Evolutionary conservation across 2,113 vertebrate species (phyloP).

Genomic region (Lasiurus borealis): DNA sequence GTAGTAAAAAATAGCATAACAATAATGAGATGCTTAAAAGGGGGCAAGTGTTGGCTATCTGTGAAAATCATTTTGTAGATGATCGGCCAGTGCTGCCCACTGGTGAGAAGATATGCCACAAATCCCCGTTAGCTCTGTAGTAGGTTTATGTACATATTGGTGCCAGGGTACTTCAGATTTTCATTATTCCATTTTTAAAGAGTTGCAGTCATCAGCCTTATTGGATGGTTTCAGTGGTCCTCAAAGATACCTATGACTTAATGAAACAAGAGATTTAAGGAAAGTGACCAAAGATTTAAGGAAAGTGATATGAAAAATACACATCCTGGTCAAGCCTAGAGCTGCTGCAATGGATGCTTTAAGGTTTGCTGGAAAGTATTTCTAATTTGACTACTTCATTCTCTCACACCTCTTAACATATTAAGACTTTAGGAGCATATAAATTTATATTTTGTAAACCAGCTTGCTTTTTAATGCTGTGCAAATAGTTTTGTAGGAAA

Average conservation of each 20-base stretch:
- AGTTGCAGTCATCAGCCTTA: not conserved
- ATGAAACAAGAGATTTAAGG: conserved; percentile 22
- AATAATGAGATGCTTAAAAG: not conserved
- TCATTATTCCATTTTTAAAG: not conserved
- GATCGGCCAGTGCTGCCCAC: not conserved
- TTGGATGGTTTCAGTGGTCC: not conserved
- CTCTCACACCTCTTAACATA: not conserved
- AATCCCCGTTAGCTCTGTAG: not conserved
- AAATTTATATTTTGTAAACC: not conserved
- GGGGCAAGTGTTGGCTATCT: not conserved
- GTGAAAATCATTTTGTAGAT: not conserved
- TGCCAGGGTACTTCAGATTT: not conserved
- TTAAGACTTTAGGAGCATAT: not conserved
- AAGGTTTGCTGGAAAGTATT: not conserved
- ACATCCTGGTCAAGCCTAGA: not conserved
- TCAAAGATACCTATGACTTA: conserved; percentile 14
- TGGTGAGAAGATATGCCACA: not conserved
- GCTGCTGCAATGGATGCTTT: not conserved
- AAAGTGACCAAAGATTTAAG: not conserved
- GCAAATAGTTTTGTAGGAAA: conserved; percentile 46
- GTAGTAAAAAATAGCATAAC: not conserved
- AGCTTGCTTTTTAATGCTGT: conserved; percentile 20
- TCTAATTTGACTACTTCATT: not conserved
- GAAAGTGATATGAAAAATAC: not conserved
- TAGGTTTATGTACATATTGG: not conserved